Base-by-base conservation (phyloP, 1,140 invertebrate species). In the Pomacea maculata region DNA sequence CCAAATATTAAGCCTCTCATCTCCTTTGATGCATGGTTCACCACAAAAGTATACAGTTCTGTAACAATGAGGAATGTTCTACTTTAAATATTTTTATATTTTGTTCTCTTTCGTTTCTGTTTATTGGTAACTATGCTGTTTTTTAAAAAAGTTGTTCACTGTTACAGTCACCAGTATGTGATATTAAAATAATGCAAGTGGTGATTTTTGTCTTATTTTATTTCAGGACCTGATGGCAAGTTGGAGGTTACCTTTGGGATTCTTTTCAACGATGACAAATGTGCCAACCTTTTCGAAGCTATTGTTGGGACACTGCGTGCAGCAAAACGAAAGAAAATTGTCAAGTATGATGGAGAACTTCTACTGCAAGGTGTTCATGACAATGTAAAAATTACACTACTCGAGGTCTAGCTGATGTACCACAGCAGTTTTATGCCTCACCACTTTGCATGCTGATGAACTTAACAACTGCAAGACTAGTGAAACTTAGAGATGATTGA, bases 261-360 rank as follows among this genome's bases (percentile, higher is more conserved):
- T 52, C 65, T 90, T 17, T 89, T 90, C 77, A 82, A 80, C 45
- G 88, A 90, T 81, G 89, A 90, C 14, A 71, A 79, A 72, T 89
- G 87, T 86, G 88, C 88, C 52, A 90, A 90, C 76, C 82, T 88
- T n/a, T 90, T 90, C 85, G 89, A 90, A 79, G 88, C 88, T n/a
- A 76, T 90, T 5, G 88, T 89, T 54, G 89, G 89, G 54, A 90
- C 89, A 21, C 82, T 90, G 15, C 64, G 84, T 63, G 88, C 89
- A 54, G 89, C 89, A 4, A 90, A 90, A 79, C 85, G 78, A 55
- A 87, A 84, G 81, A 89, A 89, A 81, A 81, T 89, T 45, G 65
- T 90, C 25, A 85, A 15, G 0, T 90, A 89, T 82, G 86, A 89
- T 17, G 87, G 87, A 70, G 88, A 90, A 77, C 71, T 90, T 17